phyloP scores from a whole-genome alignment of 2,113 vertebrate species.

The Carettochelys insculpta region DNA sequence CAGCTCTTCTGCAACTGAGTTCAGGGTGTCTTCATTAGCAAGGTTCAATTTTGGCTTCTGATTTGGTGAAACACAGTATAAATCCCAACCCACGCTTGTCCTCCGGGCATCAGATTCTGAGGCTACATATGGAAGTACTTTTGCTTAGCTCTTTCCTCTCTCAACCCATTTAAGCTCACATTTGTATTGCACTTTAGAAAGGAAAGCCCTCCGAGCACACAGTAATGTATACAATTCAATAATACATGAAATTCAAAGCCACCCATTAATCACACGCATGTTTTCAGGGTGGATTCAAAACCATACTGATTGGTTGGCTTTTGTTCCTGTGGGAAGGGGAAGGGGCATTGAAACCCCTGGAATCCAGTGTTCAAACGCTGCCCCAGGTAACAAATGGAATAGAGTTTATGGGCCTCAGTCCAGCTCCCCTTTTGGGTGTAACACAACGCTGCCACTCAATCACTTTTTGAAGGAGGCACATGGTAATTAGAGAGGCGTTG shows the following conservation, averaged over 20 bases:
- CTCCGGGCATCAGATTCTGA: slow-evolving; percentile 56
- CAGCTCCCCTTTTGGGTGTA: neutral
- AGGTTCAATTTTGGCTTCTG: slow-evolving; percentile 57
- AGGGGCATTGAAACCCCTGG: slow-evolving; percentile 53
- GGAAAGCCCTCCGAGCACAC: slow-evolving; percentile 49
- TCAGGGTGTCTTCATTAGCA: slow-evolving; percentile 56
- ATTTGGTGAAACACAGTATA: slow-evolving; percentile 62
- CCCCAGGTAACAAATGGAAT: slow-evolving; percentile 67
- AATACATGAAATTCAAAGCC: slow-evolving; percentile 67
- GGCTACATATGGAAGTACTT: slow-evolving; percentile 72
- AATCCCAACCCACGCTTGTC: slow-evolving; percentile 49
- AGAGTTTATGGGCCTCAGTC: slow-evolving; percentile 42
- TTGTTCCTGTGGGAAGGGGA: slow-evolving; percentile 60
- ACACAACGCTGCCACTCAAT: slow-evolving; percentile 40
- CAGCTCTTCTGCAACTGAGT: slow-evolving; percentile 36
- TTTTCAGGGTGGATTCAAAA: slow-evolving; percentile 62
- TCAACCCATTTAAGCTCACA: slow-evolving; percentile 55
- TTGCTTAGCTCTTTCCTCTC: slow-evolving; percentile 47
- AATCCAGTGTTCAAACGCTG: slow-evolving; percentile 58
- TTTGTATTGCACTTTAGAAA: slow-evolving; percentile 60
- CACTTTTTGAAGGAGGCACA: slow-evolving; percentile 41
- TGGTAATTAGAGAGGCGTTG: slow-evolving; percentile 45
- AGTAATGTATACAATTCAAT: slow-evolving; percentile 65
- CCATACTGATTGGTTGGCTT: slow-evolving; percentile 59
- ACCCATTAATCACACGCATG: slow-evolving; percentile 67